A percentile compares a stretch with the other conserved stretches of the same genome.
These are phyloP conservation scores for Entomobrya multifasciata DNA, from an alignment of 2,888 invertebrate species.

Conservation along the genomic window DNA sequence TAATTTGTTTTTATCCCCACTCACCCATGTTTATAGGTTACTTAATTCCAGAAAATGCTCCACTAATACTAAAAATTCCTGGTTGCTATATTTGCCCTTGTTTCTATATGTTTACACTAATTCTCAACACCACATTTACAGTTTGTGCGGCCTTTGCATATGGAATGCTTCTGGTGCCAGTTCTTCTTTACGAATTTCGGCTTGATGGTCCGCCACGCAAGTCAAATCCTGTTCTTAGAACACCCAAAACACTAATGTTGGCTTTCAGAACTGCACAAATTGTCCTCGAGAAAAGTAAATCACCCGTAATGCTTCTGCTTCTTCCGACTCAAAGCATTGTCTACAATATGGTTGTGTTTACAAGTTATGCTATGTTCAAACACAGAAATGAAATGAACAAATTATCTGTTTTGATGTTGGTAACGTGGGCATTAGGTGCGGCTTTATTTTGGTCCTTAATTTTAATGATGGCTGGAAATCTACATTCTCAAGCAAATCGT, in stretches of 20 bases:
- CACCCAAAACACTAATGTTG: neutral
- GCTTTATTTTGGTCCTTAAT: neutral
- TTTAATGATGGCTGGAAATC: constrained; percentile 21
- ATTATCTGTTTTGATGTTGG: neutral
- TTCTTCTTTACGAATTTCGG: neutral
- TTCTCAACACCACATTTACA: neutral
- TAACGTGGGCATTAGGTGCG: neutral
- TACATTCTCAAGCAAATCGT: neutral
- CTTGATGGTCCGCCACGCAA: neutral
- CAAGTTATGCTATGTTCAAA: neutral
- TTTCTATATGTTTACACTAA: neutral
- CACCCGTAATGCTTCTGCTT: neutral
- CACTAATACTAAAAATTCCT: neutral
- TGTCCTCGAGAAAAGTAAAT: neutral
- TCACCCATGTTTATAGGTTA: neutral
- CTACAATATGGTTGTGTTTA: neutral
- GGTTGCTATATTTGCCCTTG: neutral
- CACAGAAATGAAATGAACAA: neutral
- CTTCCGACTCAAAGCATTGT: constrained; percentile 25
- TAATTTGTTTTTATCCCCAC: neutral
- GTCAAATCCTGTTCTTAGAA: neutral
- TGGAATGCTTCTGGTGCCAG: constrained; percentile 3
- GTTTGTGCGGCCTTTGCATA: neutral
- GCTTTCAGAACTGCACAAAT: neutral
- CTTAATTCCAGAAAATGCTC: neutral